Conservation (phyloP, 2,888 invertebrate genomes). For the Drosophila eohydei region DNA sequence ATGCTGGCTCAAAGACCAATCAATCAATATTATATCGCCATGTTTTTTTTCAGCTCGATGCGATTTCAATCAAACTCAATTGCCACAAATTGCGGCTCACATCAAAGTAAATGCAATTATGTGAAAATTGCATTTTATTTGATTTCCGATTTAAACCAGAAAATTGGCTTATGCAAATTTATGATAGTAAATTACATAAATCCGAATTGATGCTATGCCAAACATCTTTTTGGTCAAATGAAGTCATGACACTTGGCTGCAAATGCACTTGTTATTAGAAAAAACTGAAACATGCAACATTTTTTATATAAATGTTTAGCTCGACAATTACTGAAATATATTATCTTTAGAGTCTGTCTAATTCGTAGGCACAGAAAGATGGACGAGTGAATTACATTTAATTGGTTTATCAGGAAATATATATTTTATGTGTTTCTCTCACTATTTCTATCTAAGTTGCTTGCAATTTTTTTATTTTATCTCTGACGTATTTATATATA, state of each 20-base stretch:
- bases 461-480: too few relatives aligned
- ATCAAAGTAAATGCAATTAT: constrained; percentile 65
- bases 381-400: too few relatives aligned
- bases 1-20: constrained; percentile 27
- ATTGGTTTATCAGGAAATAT: too few relatives aligned
- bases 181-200: constrained; percentile 31
- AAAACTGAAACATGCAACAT: too few relatives aligned
- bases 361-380: too few relatives aligned
- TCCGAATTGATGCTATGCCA: constrained; percentile 48
- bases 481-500: too few relatives aligned
- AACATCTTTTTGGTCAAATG: background rate
- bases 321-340: too few relatives aligned
- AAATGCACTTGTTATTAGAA: background rate
- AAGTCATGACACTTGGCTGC: background rate
- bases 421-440: too few relatives aligned
- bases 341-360: too few relatives aligned
- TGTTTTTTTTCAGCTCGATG: constrained; percentile 21
- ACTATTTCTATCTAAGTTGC: too few relatives aligned
- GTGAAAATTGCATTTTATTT: constrained; percentile 70
- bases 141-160: constrained; percentile 48
- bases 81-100: constrained; percentile 61
- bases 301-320: too few relatives aligned
- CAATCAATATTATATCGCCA: constrained; percentile 22
- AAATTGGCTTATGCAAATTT: constrained; percentile 65
- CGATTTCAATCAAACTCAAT: constrained; percentile 60